Percentiles rank a stretch among this genome's conserved stretches.
Conservation (phyloP, 2,888 invertebrate species). For the Acrobeloides nanus region DNA sequence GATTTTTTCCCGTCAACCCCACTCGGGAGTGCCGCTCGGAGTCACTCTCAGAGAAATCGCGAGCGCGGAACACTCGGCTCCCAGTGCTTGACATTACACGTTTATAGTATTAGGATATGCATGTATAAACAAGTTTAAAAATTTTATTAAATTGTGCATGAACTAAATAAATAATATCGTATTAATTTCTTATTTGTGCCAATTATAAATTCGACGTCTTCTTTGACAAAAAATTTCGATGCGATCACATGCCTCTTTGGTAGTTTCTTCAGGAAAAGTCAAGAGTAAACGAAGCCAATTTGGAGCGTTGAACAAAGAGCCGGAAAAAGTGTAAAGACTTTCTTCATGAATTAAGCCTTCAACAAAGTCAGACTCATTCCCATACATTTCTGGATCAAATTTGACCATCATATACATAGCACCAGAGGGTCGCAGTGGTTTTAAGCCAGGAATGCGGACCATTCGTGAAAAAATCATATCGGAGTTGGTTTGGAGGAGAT, state of each 20-base stretch:
- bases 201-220: no score
- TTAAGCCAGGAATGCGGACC: slow-evolving; percentile 69
- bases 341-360: slow-evolving; percentile 80
- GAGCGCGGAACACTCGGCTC: no score
- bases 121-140: no score
- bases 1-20: no score
- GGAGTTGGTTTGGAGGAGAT: slow-evolving; percentile 69
- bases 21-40: no score
- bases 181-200: no score
- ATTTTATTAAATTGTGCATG: no score
- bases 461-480: slow-evolving; percentile 69
- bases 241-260: slow-evolving; percentile 76
- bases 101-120: no score
- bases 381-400: slow-evolving; percentile 67
- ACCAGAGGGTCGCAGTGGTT: slow-evolving; percentile 84
- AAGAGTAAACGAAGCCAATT: slow-evolving; percentile 85
- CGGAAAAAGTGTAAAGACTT: slow-evolving; percentile 91
- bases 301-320: slow-evolving; percentile 76
- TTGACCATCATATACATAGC: slow-evolving; percentile 97
- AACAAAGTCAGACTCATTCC: slow-evolving; percentile 75
- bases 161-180: no score
- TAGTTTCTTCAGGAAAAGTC: slow-evolving; percentile 75
- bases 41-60: no score
- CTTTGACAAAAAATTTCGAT: slow-evolving; percentile 66
- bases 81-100: no score